These are phyloP conservation scores for Perithous albicinctus DNA, from an alignment of 2,888 invertebrate genomes.

Conservation along the genomic window DNA sequence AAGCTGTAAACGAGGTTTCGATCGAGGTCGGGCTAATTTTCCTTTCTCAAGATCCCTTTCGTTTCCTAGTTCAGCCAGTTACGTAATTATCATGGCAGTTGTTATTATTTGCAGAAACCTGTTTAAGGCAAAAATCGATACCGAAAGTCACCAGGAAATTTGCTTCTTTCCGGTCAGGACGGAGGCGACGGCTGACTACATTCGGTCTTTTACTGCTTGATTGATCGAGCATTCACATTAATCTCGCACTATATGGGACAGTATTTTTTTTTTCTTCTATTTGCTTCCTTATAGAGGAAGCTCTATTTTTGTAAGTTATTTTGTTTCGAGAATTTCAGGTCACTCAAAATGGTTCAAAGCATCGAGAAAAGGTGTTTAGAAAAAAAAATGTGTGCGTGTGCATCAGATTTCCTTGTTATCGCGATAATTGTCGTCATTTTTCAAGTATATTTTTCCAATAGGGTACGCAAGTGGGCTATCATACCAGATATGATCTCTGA, in stretches of 20 bases:
- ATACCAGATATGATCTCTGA: too few relatives aligned
- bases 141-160: constrained; percentile 25
- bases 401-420: too few relatives aligned
- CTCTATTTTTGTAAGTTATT: too few relatives aligned
- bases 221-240: constrained; percentile 58
- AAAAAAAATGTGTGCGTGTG: too few relatives aligned
- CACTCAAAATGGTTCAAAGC: too few relatives aligned
- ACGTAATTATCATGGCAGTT: constrained; percentile 46
- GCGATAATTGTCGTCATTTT: too few relatives aligned
- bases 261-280: too few relatives aligned
- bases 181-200: constrained; percentile 68
- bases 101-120: constrained; percentile 27
- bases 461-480: too few relatives aligned
- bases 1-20: constrained; percentile 54
- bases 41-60: constrained; percentile 18
- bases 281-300: too few relatives aligned
- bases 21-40: constrained; percentile 28
- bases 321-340: too few relatives aligned
- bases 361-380: too few relatives aligned
- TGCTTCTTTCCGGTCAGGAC: constrained; percentile 42
- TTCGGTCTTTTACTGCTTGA: constrained; percentile 72
- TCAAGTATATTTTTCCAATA: too few relatives aligned
- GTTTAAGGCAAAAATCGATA: constrained; percentile 38
- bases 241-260: neutral
- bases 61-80: neutral